A percentile compares a stretch with the other conserved stretches of the same genome.
Conservation (phyloP, 2,113 vertebrate species). For the Potamarius usumacintae region DNA sequence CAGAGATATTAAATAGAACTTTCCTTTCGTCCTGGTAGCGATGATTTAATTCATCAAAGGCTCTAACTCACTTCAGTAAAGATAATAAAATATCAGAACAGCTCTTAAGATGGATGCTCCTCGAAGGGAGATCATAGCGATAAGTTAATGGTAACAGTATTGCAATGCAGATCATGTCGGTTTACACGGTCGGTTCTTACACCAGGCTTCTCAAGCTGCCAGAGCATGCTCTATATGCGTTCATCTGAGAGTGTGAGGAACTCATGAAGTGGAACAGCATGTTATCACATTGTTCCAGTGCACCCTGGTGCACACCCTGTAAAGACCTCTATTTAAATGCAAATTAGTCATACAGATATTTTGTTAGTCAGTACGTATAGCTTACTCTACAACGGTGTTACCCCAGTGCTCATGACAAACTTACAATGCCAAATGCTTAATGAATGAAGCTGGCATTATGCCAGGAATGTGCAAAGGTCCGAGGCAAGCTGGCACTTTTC, state of each 20-base stretch:
- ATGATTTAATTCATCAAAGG: neutral
- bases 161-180: neutral
- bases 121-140: neutral
- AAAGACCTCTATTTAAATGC: conserved; percentile 46
- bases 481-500: neutral
- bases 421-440: conserved; percentile 9
- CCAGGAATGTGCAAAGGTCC: neutral
- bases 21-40: neutral
- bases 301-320: conserved; percentile 1
- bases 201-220: neutral
- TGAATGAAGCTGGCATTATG: conserved; percentile 1
- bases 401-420: conserved; percentile 26
- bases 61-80: neutral
- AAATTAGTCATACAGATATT: conserved; percentile 46
- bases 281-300: conserved; percentile 44
- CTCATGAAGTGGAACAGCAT: conserved; percentile 8
- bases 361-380: conserved; percentile 31
- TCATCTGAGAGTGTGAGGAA: conserved; percentile 14
- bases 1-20: neutral
- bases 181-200: neutral
- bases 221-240: conserved; percentile 1
- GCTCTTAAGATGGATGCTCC: neutral
- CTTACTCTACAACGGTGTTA: conserved; percentile 6
- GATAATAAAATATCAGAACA: conserved; percentile 3
- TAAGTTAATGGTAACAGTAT: neutral